Base-by-base conservation (phyloP, 2,113 vertebrate species). In the Notothenia coriiceps region DNA sequence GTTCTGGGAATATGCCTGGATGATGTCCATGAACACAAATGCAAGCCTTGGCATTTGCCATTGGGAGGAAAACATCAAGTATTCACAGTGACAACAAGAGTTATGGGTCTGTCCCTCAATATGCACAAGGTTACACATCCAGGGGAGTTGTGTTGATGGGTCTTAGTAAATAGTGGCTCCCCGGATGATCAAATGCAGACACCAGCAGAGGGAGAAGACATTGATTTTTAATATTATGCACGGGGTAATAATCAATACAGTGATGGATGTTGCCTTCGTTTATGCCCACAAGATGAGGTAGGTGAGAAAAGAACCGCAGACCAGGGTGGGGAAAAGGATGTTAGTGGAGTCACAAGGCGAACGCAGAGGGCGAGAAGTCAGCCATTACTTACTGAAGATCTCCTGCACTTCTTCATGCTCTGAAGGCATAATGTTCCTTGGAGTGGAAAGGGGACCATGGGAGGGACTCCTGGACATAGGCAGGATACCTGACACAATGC, bases 141-240 rank as follows among this genome's bases (percentile, higher is more conserved):
- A 43, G 14, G 18, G 40, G 12, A 56, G 44, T 13, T 60, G 56
- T 56, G 65, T 66, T 55, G 54, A 70, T 81, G 76, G 10, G 14
- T 70, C 67, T 73, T 70, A 49, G 66, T 76, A 72, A 88, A 88
- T 63, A 66, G 63, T 77, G 43, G 51, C 67, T 86, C 79, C 60
- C 68, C 5, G 20, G 59, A 75, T 49, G 49, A 18, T 66, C 54
- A 18, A 62, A 76, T 46, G 49, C 75, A 79, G 15, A 76, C 62
- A 56, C 54, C 25, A 49, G 77, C 40, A 56, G 35, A 2, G 17
- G 74, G 51, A 76, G 17, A 62, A 55, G n/a, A 60, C 60, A 71
- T 71, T 73, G 25, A 72, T 82, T 74, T 82, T 79, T 17, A 66
- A 90, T 79, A 74, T 29, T 43, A 74, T 67, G 54, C 67, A 75